A percentile compares a stretch with the other conserved stretches of the same genome.
These are phyloP conservation scores for Tiliacea aurago DNA, from an alignment of 2,888 invertebrate species.

Conservation along the genomic window DNA sequence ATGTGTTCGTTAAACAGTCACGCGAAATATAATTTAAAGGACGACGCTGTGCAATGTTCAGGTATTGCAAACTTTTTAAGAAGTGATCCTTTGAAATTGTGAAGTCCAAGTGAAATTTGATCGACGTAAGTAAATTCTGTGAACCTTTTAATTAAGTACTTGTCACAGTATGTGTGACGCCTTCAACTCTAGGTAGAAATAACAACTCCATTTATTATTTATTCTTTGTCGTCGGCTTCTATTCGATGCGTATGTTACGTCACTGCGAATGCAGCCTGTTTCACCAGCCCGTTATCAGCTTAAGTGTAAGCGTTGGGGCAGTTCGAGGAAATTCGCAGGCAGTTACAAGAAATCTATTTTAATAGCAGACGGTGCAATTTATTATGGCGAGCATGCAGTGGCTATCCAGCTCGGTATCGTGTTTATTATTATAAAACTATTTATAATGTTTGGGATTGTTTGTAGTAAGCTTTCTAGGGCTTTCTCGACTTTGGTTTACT, in stretches of 20 bases:
- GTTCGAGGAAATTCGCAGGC: slow-evolving; percentile 48
- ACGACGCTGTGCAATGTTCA: too few relatives aligned
- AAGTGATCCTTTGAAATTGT: neutral
- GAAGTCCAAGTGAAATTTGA: neutral
- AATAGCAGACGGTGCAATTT: slow-evolving; percentile 10
- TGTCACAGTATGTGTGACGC: neutral
- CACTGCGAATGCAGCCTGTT: slow-evolving; percentile 41
- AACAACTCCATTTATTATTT: slow-evolving; percentile 10
- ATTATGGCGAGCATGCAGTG: neutral
- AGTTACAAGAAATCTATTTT: slow-evolving; percentile 45
- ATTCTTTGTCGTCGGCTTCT: slow-evolving; percentile 6
- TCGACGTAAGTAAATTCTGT: neutral
- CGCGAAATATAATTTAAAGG: neutral
- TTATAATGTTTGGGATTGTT: neutral
- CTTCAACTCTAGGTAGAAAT: neutral
- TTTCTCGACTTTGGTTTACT: neutral
- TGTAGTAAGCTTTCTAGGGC: neutral
- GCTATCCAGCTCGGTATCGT: neutral
- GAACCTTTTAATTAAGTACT: neutral
- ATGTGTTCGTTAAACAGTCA: neutral
- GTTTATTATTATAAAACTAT: neutral
- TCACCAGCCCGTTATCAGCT: slow-evolving; percentile 30
- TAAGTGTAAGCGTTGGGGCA: slow-evolving; percentile 30
- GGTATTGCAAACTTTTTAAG: neutral
- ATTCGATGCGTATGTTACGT: slow-evolving; percentile 41